Evolutionary conservation across 2,113 vertebrate species (phyloP).

Genomic region (Gadus macrocephalus): DNA sequence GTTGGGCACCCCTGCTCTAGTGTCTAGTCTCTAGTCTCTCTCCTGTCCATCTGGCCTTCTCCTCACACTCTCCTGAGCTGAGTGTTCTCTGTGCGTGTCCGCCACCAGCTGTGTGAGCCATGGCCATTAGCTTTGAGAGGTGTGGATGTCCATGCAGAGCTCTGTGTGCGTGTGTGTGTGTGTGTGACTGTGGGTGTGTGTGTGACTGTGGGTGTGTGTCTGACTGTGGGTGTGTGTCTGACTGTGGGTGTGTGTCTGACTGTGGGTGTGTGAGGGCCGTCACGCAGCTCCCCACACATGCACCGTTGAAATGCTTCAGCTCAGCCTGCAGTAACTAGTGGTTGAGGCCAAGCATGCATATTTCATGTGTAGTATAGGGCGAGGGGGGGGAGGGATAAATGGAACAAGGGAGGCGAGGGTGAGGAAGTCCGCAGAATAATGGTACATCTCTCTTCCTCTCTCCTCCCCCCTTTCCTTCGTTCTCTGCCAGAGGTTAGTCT

Average conservation of each 20-base stretch:
- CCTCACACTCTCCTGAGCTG: too few relatives aligned
- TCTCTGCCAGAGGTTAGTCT: background rate
- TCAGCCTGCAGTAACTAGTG: background rate
- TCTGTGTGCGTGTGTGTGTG: too few relatives aligned
- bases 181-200: background rate
- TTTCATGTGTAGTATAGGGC: constrained; percentile 5
- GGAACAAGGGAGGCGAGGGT: background rate
- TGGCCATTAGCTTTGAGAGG: background rate
- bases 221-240: background rate
- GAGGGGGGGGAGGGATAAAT: constrained; percentile 10
- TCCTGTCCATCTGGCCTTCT: too few relatives aligned
- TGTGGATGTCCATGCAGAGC: too few relatives aligned
- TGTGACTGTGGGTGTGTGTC: background rate
- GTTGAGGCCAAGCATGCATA: background rate
- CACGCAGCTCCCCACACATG: background rate
- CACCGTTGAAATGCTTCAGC: background rate
- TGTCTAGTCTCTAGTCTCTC: too few relatives aligned
- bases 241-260: constrained; percentile 14
- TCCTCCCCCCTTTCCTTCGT: background rate
- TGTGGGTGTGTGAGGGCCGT: constrained; percentile 26
- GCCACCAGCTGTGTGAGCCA: too few relatives aligned
- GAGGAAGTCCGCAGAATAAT: constrained; percentile 7
- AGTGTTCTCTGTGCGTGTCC: too few relatives aligned
- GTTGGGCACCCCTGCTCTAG: too few relatives aligned
- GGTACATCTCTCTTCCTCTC: constrained; percentile 17